phyloP scores from a whole-genome alignment of 1,140 invertebrate species.

The Varroa destructor region DNA sequence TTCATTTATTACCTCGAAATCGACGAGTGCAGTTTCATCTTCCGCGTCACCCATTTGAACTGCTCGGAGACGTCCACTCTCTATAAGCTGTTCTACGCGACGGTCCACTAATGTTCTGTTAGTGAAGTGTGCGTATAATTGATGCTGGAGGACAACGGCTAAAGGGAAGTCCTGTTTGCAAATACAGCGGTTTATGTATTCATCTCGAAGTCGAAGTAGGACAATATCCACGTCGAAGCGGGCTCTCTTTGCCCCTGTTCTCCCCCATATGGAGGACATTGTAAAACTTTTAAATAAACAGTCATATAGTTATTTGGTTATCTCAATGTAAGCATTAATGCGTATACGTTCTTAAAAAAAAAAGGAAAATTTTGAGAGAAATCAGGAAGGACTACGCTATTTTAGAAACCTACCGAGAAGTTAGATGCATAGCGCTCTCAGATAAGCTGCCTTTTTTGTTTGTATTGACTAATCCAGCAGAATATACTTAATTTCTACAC shows the following conservation, averaged over 20 bases:
- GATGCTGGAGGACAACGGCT: not conserved
- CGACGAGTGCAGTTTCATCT: slow-evolving; percentile 14
- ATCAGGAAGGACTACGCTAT: too few relatives aligned
- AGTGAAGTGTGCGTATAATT: not conserved
- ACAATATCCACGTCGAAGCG: slow-evolving; percentile 16
- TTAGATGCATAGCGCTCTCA: too few relatives aligned
- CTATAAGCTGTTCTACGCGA: slow-evolving; percentile 6
- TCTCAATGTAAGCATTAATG: too few relatives aligned
- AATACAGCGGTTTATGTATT: not conserved
- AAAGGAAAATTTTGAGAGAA: too few relatives aligned
- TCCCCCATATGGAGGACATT: too few relatives aligned
- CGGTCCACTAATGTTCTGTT: slow-evolving; percentile 10
- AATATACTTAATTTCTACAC: too few relatives aligned
- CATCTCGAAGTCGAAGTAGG: not conserved
- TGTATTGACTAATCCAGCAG: too few relatives aligned
- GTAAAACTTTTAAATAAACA: too few relatives aligned
- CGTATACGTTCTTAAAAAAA: too few relatives aligned
- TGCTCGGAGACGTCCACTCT: slow-evolving; percentile 11
- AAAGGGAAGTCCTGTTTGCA: not conserved
- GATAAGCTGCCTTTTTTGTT: too few relatives aligned
- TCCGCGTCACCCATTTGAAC: not conserved
- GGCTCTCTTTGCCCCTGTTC: not conserved
- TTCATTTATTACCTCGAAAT: not conserved
- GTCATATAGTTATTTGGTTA: too few relatives aligned
- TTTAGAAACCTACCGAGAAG: too few relatives aligned